phyloP scores from a whole-genome alignment of 2,113 vertebrate species.

The Poeciliopsis turrubarensis region DNA sequence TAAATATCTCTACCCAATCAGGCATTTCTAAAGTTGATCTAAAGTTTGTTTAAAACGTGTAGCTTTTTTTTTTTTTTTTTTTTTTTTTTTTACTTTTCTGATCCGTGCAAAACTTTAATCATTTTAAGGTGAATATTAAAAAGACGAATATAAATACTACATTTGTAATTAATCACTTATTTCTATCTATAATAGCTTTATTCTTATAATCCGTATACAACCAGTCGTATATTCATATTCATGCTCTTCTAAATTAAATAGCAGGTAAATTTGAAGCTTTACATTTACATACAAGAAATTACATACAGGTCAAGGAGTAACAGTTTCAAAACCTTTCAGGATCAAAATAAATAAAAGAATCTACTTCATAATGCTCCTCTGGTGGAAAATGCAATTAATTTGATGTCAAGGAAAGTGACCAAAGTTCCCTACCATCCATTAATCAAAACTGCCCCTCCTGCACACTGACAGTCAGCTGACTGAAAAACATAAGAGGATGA shows the following conservation, averaged over 20 bases:
- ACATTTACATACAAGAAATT: neutral
- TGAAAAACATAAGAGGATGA: neutral
- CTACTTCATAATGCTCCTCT: neutral
- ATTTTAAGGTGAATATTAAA: no score
- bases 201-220: neutral
- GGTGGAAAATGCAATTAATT: neutral
- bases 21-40: neutral
- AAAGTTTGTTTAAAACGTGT: neutral
- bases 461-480: neutral
- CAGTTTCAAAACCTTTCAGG: neutral
- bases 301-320: neutral
- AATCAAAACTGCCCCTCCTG: neutral
- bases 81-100: no score
- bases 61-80: no score
- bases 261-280: neutral
- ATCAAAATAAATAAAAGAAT: neutral
- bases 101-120: no score
- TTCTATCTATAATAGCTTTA: neutral
- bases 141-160: no score
- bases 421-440: neutral
- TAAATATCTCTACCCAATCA: neutral
- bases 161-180: neutral
- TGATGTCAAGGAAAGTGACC: no score
- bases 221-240: neutral
- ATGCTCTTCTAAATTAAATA: neutral